Base-by-base conservation (phyloP, 2,797 vertebrate species). In the Microhierax caerulescens region DNA sequence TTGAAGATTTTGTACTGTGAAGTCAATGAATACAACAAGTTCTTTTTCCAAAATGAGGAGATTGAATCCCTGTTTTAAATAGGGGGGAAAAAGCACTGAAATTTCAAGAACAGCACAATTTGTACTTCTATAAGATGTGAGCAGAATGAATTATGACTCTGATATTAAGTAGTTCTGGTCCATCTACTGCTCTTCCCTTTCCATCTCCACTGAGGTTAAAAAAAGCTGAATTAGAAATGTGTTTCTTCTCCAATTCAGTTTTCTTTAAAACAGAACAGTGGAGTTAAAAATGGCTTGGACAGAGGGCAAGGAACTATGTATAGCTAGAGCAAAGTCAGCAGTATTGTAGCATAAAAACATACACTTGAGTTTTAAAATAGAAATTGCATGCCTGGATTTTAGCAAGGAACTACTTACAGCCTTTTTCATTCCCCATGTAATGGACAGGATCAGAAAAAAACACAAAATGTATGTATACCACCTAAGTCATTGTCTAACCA, bases 291-390 rank as follows among this genome's bases (percentile, higher is more conserved):
- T 23, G 14, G 22, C 57, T 91, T 72, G 53, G 78, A 59, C 70
- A 89, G 60, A 96, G 84, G 68, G 53, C 36, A 95, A 89, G 57
- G 41, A 93, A 85, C 72, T 92, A 75, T 75, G 57, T 68, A 89
- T 80, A 95, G 45, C 45, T 77, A 50, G 7, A 85, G 77, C 74
- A 21, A 93, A 97, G 70, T 93, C 94, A 95, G 92, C 86, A 83
- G 53, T 65, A 91, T 19, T 43, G 61, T 18, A 68, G 36, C 53
- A 88, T 51, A 93, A 85, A 95, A 97, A 85, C 56, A 74, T 70
- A 84, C 23, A 61, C n/a, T 93, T 50, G 41, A 43, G 20, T 64
- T 87, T 92, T 59, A 91, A 94, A 95, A 91, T 37, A 88, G 86
- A 90, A 89, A 83, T 13, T 22, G 47, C 34, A 45, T 32, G 77